Percentiles rank a stretch among this genome's conserved stretches.
These are phyloP conservation scores for Cynaeus angustus DNA, from an alignment of 2,888 invertebrate genomes.

Conservation along the genomic window DNA sequence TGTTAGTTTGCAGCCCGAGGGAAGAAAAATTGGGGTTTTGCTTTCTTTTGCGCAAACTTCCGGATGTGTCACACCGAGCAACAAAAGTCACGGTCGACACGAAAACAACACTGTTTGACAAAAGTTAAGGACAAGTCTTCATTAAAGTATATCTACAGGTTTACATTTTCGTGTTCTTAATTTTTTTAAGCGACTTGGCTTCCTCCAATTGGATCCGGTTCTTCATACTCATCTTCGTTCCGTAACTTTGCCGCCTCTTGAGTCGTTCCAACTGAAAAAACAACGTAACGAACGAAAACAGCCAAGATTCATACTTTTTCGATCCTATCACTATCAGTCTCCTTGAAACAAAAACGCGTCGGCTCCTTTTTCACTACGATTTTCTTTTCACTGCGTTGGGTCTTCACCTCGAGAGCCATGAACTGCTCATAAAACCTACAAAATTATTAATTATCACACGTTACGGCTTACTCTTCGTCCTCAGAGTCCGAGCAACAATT, in stretches of 20 bases:
- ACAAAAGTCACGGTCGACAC: too few relatives aligned
- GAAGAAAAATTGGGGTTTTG: too few relatives aligned
- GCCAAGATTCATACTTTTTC: slow-evolving; percentile 8
- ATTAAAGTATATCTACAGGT: not conserved
- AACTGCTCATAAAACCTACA: slow-evolving; percentile 21
- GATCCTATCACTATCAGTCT: not conserved
- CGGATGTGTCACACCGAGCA: too few relatives aligned
- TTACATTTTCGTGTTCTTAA: slow-evolving; percentile 13
- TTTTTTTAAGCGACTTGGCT: slow-evolving; percentile 49
- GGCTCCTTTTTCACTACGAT: not conserved
- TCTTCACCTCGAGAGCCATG: slow-evolving; percentile 1
- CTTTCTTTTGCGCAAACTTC: too few relatives aligned
- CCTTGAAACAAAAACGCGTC: not conserved
- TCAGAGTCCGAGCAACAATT: not conserved
- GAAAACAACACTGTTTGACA: not conserved
- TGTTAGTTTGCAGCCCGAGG: too few relatives aligned
- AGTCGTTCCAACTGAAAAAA: slow-evolving; percentile 56
- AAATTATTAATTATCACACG: not conserved
- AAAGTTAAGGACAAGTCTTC: not conserved
- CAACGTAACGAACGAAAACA: not conserved
- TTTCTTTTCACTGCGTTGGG: not conserved
- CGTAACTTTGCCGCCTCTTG: slow-evolving; percentile 57
- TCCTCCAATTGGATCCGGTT: slow-evolving; percentile 59
- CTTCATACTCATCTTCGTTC: slow-evolving; percentile 56
- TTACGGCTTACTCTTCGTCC: slow-evolving; percentile 10